Conservation (phyloP, 2,888 invertebrate species). For the Perizoma flavofasciatum region DNA sequence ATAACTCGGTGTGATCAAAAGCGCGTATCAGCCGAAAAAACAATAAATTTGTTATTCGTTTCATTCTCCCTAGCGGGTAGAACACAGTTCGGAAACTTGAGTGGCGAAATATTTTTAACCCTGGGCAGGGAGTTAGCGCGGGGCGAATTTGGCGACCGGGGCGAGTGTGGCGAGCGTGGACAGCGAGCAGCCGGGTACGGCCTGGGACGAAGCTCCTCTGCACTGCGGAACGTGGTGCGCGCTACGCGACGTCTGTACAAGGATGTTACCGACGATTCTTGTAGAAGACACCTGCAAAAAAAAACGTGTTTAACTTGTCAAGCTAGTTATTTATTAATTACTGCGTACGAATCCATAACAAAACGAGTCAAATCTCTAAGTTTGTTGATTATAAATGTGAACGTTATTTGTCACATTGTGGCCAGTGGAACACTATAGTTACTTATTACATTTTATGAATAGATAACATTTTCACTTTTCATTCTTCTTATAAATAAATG, state of each 20-base stretch:
- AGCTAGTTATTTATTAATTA: too few species aligned
- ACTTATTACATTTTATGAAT: too few species aligned
- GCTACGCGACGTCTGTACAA: slow-evolving; percentile 64
- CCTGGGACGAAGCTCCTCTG: slow-evolving; percentile 68
- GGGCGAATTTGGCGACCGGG: slow-evolving; percentile 44
- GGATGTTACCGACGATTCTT: slow-evolving; percentile 66
- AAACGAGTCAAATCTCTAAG: too few species aligned
- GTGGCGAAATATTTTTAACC: slow-evolving; percentile 54
- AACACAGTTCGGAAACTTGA: slow-evolving; percentile 56
- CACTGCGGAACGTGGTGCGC: slow-evolving; percentile 66
- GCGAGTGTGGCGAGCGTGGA: slow-evolving; percentile 47
- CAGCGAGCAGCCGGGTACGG: slow-evolving; percentile 56
- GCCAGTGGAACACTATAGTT: too few species aligned
- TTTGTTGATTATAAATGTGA: too few species aligned
- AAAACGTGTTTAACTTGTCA: not conserved
- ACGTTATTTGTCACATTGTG: too few species aligned
- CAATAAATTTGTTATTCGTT: not conserved
- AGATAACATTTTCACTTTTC: too few species aligned
- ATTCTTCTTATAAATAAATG: too few species aligned
- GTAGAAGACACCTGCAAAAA: slow-evolving; percentile 64
- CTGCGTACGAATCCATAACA: too few species aligned
- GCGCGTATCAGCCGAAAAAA: not conserved
- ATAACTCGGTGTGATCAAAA: slow-evolving; percentile 5
- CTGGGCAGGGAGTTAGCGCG: slow-evolving; percentile 66
- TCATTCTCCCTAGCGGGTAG: slow-evolving; percentile 25